phyloP scores from a whole-genome alignment of 2,113 vertebrate species.

The Urocolius indicus region DNA sequence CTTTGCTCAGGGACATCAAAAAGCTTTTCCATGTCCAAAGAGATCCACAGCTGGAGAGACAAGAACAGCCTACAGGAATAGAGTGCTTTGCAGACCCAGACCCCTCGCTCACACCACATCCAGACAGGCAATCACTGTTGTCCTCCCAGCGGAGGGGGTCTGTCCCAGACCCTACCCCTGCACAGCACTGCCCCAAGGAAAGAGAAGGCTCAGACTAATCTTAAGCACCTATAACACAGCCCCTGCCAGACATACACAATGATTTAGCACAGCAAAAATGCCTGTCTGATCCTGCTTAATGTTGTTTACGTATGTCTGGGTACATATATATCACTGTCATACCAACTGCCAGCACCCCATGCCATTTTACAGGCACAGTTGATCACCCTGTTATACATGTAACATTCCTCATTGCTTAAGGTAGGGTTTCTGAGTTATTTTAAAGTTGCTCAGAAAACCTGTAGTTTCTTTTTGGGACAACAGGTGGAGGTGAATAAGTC shows the following conservation, averaged over 20 bases:
- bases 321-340: background rate
- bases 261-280: background rate
- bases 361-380: background rate
- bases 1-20: background rate
- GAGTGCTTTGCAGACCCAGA: background rate
- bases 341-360: background rate
- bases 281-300: background rate
- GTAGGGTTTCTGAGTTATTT: background rate
- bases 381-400: background rate
- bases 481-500: background rate
- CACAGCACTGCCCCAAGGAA: background rate
- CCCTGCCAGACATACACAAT: background rate
- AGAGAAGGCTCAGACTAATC: background rate
- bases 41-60: background rate
- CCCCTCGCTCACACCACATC: too few relatives aligned
- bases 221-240: background rate
- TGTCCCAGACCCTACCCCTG: background rate
- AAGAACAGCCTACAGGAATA: fast-evolving
- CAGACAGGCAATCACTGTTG: fast-evolving
- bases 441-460: background rate
- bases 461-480: background rate
- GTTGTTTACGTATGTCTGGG: background rate
- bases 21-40: background rate
- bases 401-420: background rate
- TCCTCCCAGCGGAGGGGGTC: fast-evolving